Conservation (phyloP, 2,888 invertebrate species). For the Lepidonotus clava region DNA sequence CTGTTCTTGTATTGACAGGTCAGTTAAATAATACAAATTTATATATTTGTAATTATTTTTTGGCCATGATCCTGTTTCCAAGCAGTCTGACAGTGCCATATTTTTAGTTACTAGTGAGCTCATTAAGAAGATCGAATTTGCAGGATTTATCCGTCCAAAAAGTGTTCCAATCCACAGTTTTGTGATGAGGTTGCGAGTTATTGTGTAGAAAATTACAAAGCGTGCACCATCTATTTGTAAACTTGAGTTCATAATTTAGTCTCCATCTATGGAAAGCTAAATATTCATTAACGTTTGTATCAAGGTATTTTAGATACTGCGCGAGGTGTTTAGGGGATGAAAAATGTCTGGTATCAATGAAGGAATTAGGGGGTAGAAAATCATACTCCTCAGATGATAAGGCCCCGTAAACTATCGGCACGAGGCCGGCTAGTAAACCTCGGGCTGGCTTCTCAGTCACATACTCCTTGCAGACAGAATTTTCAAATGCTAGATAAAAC, state of each 20-base stretch:
- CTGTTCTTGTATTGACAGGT: no score
- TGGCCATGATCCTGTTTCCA: no score
- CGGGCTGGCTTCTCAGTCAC: conserved; percentile 2
- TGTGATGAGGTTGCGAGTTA: background rate
- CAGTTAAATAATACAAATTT: no score
- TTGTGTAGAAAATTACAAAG: background rate
- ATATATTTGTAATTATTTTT: no score
- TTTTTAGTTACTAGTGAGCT: no score
- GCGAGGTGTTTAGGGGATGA: conserved; percentile 21
- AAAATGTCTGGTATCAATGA: conserved; percentile 45
- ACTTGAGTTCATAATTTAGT: background rate
- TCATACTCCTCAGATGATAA: conserved; percentile 11
- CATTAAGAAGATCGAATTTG: no score
- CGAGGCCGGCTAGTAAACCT: background rate
- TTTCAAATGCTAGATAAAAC: conserved; percentile 51
- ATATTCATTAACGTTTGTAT: background rate
- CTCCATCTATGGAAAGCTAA: background rate
- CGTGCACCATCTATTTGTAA: background rate
- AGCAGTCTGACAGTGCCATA: no score
- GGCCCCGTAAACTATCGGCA: conserved; percentile 46
- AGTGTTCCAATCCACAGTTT: background rate
- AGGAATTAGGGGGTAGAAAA: conserved; percentile 24
- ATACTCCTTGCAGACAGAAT: conserved; percentile 43
- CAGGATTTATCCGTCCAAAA: no score
- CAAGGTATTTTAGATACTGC: conserved; percentile 7